Conservation (phyloP, 2,888 invertebrate genomes). For the Platynereis dumerilii region DNA sequence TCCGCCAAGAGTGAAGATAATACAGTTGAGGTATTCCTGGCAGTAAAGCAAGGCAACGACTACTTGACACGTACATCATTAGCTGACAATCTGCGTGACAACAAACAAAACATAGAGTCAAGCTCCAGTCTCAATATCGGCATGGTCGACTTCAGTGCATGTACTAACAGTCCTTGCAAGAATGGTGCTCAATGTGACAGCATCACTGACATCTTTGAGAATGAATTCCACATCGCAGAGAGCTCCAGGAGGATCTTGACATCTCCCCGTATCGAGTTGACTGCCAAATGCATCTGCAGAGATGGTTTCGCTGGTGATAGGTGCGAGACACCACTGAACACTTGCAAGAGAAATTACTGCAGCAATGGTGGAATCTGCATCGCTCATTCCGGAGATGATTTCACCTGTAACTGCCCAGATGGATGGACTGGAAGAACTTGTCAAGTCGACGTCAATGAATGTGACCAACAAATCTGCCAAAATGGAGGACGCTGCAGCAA, state of each 20-base stretch:
- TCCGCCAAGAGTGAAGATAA: conserved; percentile 35
- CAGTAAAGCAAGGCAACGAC: conserved; percentile 67
- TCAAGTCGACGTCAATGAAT: conserved; percentile 63
- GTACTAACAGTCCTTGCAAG: conserved; percentile 70
- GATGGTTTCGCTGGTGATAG: conserved; percentile 90
- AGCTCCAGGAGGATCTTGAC: conserved; percentile 83
- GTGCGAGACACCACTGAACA: conserved; percentile 85
- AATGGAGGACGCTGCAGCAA: conserved; percentile 78
- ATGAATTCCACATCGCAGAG: conserved; percentile 76
- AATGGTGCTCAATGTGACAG: conserved; percentile 61
- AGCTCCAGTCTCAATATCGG: conserved; percentile 39
- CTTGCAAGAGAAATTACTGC: conserved; percentile 93
- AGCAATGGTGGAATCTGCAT: conserved; percentile 83
- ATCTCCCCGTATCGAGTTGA: conserved; percentile 79
- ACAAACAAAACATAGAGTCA: conserved; percentile 38
- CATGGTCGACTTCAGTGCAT: conserved; percentile 50
- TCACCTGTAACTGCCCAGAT: conserved; percentile 45
- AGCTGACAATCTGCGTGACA: conserved; percentile 32
- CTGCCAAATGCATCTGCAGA: conserved; percentile 83
- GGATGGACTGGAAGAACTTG: conserved; percentile 50
- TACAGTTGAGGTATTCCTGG: conserved; percentile 46
- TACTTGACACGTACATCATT: conserved; percentile 63
- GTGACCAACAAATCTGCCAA: conserved; percentile 86
- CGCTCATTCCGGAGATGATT: conserved; percentile 16
- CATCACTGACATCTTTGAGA: conserved; percentile 59